A percentile compares a stretch with the other conserved stretches of the same genome.
phyloP scores from a whole-genome alignment of 1,140 invertebrate genomes.

The Cepaea nemoralis region DNA sequence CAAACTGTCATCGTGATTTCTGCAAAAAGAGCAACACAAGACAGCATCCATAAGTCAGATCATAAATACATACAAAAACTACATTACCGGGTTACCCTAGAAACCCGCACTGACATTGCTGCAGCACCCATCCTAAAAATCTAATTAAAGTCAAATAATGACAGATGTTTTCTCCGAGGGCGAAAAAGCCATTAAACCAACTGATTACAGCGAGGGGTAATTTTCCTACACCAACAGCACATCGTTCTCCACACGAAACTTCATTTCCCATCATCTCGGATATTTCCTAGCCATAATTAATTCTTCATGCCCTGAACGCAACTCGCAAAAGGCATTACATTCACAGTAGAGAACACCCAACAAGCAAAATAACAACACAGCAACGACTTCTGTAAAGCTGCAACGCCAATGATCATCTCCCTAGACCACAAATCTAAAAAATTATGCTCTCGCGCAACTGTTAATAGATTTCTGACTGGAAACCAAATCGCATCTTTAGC shows the following conservation, averaged over 20 bases:
- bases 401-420: not conserved
- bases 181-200: constrained; percentile 23
- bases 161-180: constrained; percentile 14
- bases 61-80: not conserved
- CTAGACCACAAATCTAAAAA: constrained; percentile 26
- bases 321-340: constrained; percentile 22
- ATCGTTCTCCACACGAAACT: not conserved
- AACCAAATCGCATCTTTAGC: constrained; percentile 28
- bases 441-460: constrained; percentile 19
- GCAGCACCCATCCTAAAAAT: not conserved
- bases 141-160: constrained; percentile 30
- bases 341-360: constrained; percentile 21
- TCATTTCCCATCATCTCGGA: constrained; percentile 15
- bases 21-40: not conserved
- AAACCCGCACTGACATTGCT: constrained; percentile 5
- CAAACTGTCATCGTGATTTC: not conserved
- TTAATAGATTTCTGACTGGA: constrained; percentile 17
- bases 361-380: constrained; percentile 7
- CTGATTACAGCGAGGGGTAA: constrained; percentile 13
- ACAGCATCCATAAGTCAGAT: not conserved
- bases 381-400: not conserved
- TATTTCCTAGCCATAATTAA: constrained; percentile 36
- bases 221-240: not conserved
- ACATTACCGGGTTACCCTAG: not conserved
- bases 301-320: constrained; percentile 15